These are phyloP conservation scores for Arvicanthis niloticus DNA, from an alignment of 2,113 vertebrate genomes.

Conservation along the genomic window DNA sequence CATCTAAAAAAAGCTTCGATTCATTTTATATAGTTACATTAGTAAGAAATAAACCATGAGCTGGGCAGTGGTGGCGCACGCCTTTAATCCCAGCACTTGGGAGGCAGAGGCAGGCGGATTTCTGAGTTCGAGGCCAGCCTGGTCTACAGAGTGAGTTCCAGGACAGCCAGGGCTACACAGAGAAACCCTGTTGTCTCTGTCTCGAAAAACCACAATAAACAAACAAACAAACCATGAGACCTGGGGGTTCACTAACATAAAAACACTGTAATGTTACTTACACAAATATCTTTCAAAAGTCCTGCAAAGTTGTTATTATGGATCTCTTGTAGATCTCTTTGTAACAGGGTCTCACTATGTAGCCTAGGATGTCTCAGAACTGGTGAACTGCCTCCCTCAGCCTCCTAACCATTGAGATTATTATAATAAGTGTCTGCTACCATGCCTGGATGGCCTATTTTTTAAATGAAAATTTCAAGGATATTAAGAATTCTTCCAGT, in stretches of 20 bases:
- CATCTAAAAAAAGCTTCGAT: neutral
- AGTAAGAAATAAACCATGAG: constrained; percentile 49
- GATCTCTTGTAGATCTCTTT: neutral
- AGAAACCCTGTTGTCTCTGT: too few species aligned
- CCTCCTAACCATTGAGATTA: neutral
- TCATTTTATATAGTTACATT: neutral
- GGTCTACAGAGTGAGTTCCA: too few species aligned
- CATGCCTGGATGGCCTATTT: neutral
- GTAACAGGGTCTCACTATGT: neutral
- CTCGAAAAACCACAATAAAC: too few species aligned
- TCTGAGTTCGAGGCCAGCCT: too few species aligned
- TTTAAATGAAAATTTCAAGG: constrained; percentile 48
- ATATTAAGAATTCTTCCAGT: constrained; percentile 29
- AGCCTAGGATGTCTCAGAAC: neutral
- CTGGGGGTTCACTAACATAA: neutral
- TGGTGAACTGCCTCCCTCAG: neutral
- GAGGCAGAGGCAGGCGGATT: too few species aligned
- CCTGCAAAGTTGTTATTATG: neutral
- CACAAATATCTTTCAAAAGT: constrained; percentile 6
- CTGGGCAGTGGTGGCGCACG: too few species aligned
- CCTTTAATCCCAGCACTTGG: too few species aligned
- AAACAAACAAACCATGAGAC: neutral
- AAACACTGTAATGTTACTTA: neutral
- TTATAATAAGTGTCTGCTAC: neutral
- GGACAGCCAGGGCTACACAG: too few species aligned